Base-by-base conservation (phyloP, 2,797 vertebrate genomes). In the Natrix natrix region DNA sequence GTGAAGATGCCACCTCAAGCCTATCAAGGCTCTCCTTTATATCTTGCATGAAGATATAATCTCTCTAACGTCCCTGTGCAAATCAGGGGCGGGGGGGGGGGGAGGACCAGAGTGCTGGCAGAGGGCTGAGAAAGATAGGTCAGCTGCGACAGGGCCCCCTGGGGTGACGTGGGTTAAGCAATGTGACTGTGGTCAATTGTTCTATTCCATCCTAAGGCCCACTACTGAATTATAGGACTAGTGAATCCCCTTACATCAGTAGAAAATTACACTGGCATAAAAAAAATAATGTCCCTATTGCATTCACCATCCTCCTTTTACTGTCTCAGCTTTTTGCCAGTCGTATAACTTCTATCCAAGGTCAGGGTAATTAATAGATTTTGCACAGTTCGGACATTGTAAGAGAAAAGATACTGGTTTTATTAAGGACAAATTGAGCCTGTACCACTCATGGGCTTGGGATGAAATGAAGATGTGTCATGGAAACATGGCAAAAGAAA, bases 61-160 rank as follows among this genome's bases (percentile, higher is more conserved):
- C 10, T 83, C 43, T 83, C 74, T 48, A 48, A 1, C 37, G 7
- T 74, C 14, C n/a, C 32, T 16, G 16, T 74, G 66, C 6, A 1
- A 20, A 74, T 37, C 1, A 4, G 3, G 61, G 20, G 1, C 1
- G 48, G 3, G 61, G 20, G 1, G 6, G 63, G 13, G 13, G 6
- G 10, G 63, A 11, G 11, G 26, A 69, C 63, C 0, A 5, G 66
- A 32, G 0, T 74, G n/a, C 6, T 17, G n/a, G n/a, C 2, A 0
- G 69, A 74, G 69, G n/a, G 5, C 69, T 74, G 69, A 37, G 32
- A 74, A 74, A 8, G 7, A 74, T 20, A 74, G 69, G 16, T 37
- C 6, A 8, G 7, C 16, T 66, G 4, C 1, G 4, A 66, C 12
- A 66, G 16, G 16, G 56, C 7, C 59, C 2, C 59, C 61, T 1